Percentiles rank a stretch among this genome's conserved stretches.
Conservation (phyloP, 2,888 invertebrate species). For the Lasioglossum figueresi region DNA sequence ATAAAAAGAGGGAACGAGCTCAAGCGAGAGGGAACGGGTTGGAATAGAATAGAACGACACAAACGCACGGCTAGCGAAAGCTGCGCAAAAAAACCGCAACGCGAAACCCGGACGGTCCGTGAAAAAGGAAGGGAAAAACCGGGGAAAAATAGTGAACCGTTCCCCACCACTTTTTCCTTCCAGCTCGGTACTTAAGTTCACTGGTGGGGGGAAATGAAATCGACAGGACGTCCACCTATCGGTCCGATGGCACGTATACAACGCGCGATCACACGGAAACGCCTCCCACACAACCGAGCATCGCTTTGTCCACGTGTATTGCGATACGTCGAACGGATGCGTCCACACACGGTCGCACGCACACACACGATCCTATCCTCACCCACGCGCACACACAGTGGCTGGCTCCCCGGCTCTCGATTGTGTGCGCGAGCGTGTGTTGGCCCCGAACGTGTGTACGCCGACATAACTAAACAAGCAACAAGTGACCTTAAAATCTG, state of each 20-base stretch:
- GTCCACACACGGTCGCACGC: slow-evolving; percentile 49
- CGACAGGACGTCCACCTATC: slow-evolving; percentile 83
- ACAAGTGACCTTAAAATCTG: slow-evolving; percentile 83
- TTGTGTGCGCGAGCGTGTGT: slow-evolving; percentile 55
- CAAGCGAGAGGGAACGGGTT: slow-evolving; percentile 30
- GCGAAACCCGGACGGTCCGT: slow-evolving; percentile 71
- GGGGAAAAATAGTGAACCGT: slow-evolving; percentile 75
- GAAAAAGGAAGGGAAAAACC: slow-evolving; percentile 68
- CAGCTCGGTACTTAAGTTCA: slow-evolving; percentile 28
- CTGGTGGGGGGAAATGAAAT: slow-evolving; percentile 77
- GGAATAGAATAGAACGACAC: slow-evolving; percentile 49
- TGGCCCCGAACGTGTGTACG: slow-evolving; percentile 69
- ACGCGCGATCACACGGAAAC: slow-evolving; percentile 62
- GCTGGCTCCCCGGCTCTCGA: background rate
- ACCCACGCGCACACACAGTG: background rate
- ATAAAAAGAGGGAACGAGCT: slow-evolving; percentile 25
- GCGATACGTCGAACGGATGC: slow-evolving; percentile 56
- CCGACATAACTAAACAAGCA: slow-evolving; percentile 83
- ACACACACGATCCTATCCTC: background rate
- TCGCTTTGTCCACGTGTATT: slow-evolving; percentile 65
- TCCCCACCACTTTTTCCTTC: slow-evolving; percentile 49
- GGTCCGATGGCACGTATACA: slow-evolving; percentile 76
- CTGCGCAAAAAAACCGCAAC: slow-evolving; percentile 73
- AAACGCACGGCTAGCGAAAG: slow-evolving; percentile 72
- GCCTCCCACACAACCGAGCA: slow-evolving; percentile 52